Evolutionary conservation across 2,888 invertebrate genomes (phyloP), one percentile per base, ranked within the genome.

Genomic region (Orthosia incerta): DNA sequence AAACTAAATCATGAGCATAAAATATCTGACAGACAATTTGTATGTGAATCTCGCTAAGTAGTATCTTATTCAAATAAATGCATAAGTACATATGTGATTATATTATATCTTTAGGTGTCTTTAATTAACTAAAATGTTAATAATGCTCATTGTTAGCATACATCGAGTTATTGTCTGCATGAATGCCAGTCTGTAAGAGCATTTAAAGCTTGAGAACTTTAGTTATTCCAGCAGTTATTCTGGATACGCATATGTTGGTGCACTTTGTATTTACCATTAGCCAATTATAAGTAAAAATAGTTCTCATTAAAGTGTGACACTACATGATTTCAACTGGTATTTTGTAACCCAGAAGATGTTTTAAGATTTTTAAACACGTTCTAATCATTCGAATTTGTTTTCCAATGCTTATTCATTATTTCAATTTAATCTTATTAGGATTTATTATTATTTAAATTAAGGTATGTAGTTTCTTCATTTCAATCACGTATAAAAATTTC

Each of bases 91-190:
- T 50, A 73, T 18, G 26, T 75, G 65, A 63, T 55, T 75, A 68
- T 70, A 76, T 63, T 63, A 71, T 57, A 57, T 83, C 55, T 74
- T 60, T 70, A 59, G 51, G 31, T 66, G 71, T 60, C 46, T 67
- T 76, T 87, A 86, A 86, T 87, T 86, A 87, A 76, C 56, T 73
- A 70, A 86, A 83, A 87, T 86, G 73, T 83, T 85, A 81, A 76
- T 83, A 75, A 81, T 81, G 68, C 77, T 74, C 83, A 86, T 87
- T 87, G 79, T 87, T 86, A 79, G 66, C 76, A 85, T 87, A 62
- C 65, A 50, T 72, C 51, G 31, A 74, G 86, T 75, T 85, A 76
- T 86, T 86, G 56, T 86, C 68, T 74, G 71, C 82, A 79, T 75
- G 45, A 86, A 85, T 75, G 77, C 70, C 70, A 73, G 67, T 57